phyloP scores from a whole-genome alignment of 1,140 invertebrate species.

The Parapsyche elsis region DNA sequence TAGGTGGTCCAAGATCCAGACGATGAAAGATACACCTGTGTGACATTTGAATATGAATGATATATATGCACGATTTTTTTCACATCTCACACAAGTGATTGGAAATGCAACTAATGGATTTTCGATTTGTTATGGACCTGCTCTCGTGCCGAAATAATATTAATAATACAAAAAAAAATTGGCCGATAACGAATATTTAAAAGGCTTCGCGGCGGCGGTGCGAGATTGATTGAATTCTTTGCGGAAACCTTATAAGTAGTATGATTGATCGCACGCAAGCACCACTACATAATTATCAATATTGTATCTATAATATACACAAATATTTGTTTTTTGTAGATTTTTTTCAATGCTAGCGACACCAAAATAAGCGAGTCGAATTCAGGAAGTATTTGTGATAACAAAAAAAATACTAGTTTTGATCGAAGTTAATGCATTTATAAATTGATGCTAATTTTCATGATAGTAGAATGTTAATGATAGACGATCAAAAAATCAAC shows the following conservation, averaged over 20 bases:
- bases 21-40: constrained; percentile 44
- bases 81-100: constrained; percentile 8
- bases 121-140: constrained; percentile 39
- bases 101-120: constrained; percentile 42
- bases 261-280: constrained; percentile 22
- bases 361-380: neutral
- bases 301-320: neutral
- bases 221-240: constrained; percentile 34
- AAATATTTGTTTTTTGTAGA: neutral
- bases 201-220: constrained; percentile 22
- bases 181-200: constrained; percentile 32
- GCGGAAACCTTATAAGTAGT: constrained; percentile 30
- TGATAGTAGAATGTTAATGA: too few relatives aligned
- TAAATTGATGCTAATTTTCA: too few relatives aligned
- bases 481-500: too few relatives aligned
- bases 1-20: constrained; percentile 32
- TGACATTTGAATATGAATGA: constrained; percentile 46
- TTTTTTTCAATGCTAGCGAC: neutral
- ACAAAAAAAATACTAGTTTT: neutral
- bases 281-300: constrained; percentile 18
- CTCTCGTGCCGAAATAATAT: constrained; percentile 12
- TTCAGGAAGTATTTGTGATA: neutral
- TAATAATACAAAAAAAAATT: neutral
- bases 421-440: too few relatives aligned
- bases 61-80: constrained; percentile 28